These are phyloP conservation scores for Schizothorax lantsangensis DNA, from an alignment of 2,797 vertebrate species.

Conservation along the genomic window DNA sequence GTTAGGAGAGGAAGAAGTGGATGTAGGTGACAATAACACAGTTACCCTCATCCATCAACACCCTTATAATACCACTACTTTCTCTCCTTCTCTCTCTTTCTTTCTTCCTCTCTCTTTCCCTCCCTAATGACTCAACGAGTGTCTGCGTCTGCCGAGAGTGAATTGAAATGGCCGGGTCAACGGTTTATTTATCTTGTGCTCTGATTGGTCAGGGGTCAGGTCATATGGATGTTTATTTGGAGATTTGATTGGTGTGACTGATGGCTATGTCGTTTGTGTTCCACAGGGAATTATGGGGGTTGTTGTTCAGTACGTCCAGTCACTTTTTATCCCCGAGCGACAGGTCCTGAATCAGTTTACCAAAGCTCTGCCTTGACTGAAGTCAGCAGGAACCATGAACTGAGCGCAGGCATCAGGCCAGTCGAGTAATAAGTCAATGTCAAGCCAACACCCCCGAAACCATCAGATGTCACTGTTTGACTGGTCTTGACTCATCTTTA, in stretches of 20 bases:
- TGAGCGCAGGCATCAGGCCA: constrained; percentile 1
- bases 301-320: constrained; percentile 48
- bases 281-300: constrained; percentile 47
- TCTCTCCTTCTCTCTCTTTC: constrained; percentile 37
- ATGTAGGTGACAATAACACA: constrained; percentile 69
- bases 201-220: constrained; percentile 59
- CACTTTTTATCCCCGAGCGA: constrained; percentile 28
- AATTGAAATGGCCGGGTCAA: constrained; percentile 43
- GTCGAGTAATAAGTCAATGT: constrained; percentile 45
- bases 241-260: constrained; percentile 58
- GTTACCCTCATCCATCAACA: constrained; percentile 78
- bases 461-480: constrained; percentile 56
- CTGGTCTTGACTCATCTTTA: constrained; percentile 46
- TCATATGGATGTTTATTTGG: constrained; percentile 55
- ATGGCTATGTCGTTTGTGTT: constrained; percentile 37
- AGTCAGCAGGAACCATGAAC: constrained; percentile 21
- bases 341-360: constrained; percentile 37
- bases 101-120: constrained; percentile 28
- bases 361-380: constrained; percentile 22
- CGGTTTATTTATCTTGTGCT: constrained; percentile 54
- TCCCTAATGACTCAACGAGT: constrained; percentile 71
- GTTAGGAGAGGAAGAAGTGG: constrained; percentile 46
- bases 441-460: constrained; percentile 43
- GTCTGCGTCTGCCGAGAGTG: constrained; percentile 68
- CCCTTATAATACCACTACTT: constrained; percentile 67